Evolutionary conservation across 2,797 vertebrate genomes (phyloP).

Genomic region (Zalophus californianus): DNA sequence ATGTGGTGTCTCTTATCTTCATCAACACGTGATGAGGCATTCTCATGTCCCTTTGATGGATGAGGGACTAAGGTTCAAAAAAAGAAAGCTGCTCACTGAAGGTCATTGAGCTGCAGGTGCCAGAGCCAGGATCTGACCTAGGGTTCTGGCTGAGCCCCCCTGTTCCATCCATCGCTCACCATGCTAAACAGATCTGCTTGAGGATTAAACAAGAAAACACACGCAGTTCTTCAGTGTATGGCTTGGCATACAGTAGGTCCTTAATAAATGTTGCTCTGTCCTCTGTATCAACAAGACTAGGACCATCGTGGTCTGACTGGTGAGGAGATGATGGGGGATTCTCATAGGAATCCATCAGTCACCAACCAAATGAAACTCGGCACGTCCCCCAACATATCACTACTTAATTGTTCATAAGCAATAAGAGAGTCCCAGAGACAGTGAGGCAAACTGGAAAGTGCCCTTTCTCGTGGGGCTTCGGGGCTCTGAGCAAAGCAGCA

Average conservation of each 20-base stretch:
- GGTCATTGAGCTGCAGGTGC: neutral
- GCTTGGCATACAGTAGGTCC: neutral
- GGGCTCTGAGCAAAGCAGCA: neutral
- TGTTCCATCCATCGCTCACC: fast-evolving
- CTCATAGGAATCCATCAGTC: neutral
- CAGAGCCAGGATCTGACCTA: neutral
- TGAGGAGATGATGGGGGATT: neutral
- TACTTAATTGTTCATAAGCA: neutral
- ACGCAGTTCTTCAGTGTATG: neutral
- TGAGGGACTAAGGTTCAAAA: neutral
- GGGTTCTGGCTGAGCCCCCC: neutral
- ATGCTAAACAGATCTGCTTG: neutral
- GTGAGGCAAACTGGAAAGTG: neutral
- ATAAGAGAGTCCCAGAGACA: neutral
- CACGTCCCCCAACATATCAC: neutral
- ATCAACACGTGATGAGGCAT: neutral
- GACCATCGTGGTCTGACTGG: neutral
- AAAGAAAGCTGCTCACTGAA: neutral
- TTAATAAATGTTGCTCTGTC: neutral
- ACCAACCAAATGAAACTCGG: neutral
- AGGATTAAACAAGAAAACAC: neutral
- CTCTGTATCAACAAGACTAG: neutral
- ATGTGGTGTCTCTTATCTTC: neutral
- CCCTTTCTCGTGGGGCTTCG: neutral
- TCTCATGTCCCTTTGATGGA: neutral